Percentiles rank a stretch among this genome's conserved stretches.
These are phyloP conservation scores for Alviniconcha strummeri DNA, from an alignment of 2,888 invertebrate genomes.

Conservation along the genomic window DNA sequence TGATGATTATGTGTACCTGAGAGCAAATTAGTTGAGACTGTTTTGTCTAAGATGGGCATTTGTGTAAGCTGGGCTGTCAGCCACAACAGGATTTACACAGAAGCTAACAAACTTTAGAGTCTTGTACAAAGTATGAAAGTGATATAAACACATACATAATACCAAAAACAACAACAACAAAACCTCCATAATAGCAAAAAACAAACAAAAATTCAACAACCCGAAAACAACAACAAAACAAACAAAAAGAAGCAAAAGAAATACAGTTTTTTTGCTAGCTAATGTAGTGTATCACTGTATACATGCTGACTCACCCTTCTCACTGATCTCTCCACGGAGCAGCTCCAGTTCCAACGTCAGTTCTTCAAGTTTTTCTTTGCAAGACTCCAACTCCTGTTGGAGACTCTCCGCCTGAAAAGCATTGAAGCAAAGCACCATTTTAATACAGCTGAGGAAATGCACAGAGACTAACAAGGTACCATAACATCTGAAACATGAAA, in stretches of 20 bases:
- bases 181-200: no score
- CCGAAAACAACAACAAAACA: no score
- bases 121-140: not conserved
- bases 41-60: no score
- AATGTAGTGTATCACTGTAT: not conserved
- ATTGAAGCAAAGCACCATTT: no score
- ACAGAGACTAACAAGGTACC: no score
- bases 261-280: not conserved
- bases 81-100: not conserved
- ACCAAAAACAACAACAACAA: not conserved
- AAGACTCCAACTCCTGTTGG: constrained; percentile 86
- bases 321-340: constrained; percentile 84
- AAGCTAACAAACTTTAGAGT: not conserved
- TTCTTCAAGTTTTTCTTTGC: constrained; percentile 93
- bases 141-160: not conserved
- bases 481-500: constrained; percentile 65
- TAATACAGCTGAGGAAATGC: no score
- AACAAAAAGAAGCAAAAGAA: not conserved
- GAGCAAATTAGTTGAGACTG: no score
- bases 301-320: constrained; percentile 63
- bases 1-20: no score
- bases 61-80: no score
- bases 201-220: no score
- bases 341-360: constrained; percentile 90
- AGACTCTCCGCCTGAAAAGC: constrained; percentile 65